Conservation (phyloP, 2,888 invertebrate genomes). For the Idaea biselata region DNA sequence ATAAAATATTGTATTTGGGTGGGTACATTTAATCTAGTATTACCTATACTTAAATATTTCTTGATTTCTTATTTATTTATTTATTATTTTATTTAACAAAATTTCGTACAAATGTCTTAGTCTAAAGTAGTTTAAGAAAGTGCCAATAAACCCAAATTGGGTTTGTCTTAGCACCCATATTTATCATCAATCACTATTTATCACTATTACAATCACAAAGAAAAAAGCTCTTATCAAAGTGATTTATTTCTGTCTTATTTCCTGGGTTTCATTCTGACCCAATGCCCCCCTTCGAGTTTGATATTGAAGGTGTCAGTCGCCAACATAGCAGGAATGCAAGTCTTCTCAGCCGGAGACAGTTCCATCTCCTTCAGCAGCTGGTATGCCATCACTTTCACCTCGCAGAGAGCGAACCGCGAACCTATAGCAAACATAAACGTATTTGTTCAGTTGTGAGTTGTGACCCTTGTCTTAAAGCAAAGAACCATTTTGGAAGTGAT, state of each 20-base stretch:
- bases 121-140: too few species aligned
- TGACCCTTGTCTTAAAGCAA: not conserved
- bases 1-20: too few species aligned
- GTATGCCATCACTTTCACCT: constrained; percentile 54
- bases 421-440: constrained; percentile 30
- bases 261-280: constrained; percentile 35
- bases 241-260: not conserved
- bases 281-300: constrained; percentile 45
- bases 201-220: too few species aligned
- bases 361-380: constrained; percentile 48
- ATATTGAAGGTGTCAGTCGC: constrained; percentile 35
- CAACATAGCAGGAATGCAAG: constrained; percentile 38
- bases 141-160: too few species aligned
- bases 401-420: constrained; percentile 58
- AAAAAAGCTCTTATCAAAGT: not conserved
- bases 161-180: too few species aligned
- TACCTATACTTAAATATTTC: too few species aligned
- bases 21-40: too few species aligned
- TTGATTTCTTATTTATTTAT: too few species aligned
- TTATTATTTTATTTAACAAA: too few species aligned
- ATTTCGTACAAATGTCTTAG: too few species aligned
- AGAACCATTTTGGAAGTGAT: not conserved
- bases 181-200: too few species aligned
- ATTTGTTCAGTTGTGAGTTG: too few species aligned
- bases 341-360: constrained; percentile 45